These are phyloP conservation scores for Masticophis lateralis DNA, from an alignment of 2,797 vertebrate genomes.

Conservation along the genomic window DNA sequence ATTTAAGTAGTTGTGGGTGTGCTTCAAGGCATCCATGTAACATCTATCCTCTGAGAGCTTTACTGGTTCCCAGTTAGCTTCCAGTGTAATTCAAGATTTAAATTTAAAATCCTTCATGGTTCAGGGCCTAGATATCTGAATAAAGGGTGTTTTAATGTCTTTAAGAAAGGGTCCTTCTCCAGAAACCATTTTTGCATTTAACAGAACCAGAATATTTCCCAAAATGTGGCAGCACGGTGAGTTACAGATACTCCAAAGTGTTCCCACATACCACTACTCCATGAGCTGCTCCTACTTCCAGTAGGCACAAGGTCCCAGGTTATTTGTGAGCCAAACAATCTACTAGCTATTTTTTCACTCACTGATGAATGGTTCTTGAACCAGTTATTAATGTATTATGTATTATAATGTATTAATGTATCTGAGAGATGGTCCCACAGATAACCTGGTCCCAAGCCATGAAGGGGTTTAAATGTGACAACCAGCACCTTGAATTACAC, in stretches of 20 bases:
- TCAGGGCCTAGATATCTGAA: neutral
- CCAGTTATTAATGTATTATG: neutral
- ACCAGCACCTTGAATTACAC: too few species aligned
- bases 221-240: neutral
- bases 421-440: too few species aligned
- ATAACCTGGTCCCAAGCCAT: too few species aligned
- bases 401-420: too few species aligned
- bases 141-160: neutral
- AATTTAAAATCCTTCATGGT: neutral
- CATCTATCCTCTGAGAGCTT: neutral
- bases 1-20: neutral
- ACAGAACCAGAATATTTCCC: neutral
- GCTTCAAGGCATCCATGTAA: neutral
- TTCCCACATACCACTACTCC: neutral
- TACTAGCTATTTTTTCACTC: neutral
- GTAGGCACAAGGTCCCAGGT: neutral
- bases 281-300: neutral
- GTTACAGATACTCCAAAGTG: neutral
- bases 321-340: neutral
- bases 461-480: too few species aligned
- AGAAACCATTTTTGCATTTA: neutral
- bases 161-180: neutral
- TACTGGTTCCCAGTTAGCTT: neutral
- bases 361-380: constrained; percentile 1
- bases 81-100: neutral